Conservation (phyloP, 2,888 invertebrate species). For the Choreutis nemorana region DNA sequence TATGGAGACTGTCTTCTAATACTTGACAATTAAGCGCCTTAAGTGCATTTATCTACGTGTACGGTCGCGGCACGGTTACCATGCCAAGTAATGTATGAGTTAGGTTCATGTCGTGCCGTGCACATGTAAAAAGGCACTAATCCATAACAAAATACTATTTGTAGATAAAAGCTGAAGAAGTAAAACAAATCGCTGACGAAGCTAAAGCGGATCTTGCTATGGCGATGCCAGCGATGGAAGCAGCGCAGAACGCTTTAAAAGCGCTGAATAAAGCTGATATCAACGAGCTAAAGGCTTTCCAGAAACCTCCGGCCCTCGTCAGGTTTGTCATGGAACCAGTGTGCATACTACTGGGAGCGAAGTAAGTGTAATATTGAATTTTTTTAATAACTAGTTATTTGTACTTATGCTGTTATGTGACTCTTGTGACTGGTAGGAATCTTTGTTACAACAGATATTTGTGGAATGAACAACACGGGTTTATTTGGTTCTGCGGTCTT, state of each 20-base stretch:
- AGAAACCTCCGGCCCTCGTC: conserved; percentile 87
- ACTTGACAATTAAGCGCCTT: neutral
- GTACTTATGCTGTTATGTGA: neutral
- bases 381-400: neutral
- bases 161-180: conserved; percentile 83
- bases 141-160: conserved; percentile 3
- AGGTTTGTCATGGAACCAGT: conserved; percentile 93
- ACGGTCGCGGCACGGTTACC: too few relatives aligned
- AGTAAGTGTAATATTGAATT: conserved; percentile 67
- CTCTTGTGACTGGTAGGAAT: too few relatives aligned
- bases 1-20: too few relatives aligned
- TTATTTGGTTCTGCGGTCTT: too few relatives aligned
- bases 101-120: too few relatives aligned
- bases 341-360: conserved; percentile 81
- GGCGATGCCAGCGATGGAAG: conserved; percentile 86
- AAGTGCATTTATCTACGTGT: conserved; percentile 1
- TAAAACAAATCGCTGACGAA: conserved; percentile 84
- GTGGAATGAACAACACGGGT: too few relatives aligned
- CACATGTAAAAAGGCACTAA: too few relatives aligned
- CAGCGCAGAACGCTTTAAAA: conserved; percentile 84
- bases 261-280: conserved; percentile 90
- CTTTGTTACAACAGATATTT: too few relatives aligned
- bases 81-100: too few relatives aligned
- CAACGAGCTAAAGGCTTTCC: conserved; percentile 87
- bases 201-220: conserved; percentile 88